Percentiles rank a stretch among this genome's conserved stretches.
Conservation (phyloP, 2,888 invertebrate species). For the Melikaiella ostensackeni region DNA sequence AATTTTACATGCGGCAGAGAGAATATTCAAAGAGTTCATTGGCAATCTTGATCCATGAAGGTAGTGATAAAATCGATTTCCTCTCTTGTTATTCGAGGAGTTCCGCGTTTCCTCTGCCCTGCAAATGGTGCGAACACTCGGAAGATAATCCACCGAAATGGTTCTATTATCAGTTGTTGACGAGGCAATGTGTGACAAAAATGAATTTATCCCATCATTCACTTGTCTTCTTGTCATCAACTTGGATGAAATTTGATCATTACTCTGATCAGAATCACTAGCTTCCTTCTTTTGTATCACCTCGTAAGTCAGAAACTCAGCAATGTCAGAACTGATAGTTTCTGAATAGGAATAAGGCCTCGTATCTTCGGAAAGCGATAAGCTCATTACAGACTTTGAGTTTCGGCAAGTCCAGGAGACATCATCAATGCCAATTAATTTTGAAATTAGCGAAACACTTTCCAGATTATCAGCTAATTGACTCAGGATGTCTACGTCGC, state of each 20-base stretch:
- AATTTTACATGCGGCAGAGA: constrained; percentile 65
- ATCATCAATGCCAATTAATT: constrained; percentile 66
- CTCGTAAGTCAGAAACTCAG: constrained; percentile 63
- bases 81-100: constrained; percentile 81
- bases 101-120: constrained; percentile 83
- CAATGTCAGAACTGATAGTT: constrained; percentile 69
- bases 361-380: constrained; percentile 73
- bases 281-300: constrained; percentile 44
- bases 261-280: constrained; percentile 46
- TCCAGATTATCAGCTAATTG: constrained; percentile 64
- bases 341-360: constrained; percentile 62
- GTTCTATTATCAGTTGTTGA: constrained; percentile 79
- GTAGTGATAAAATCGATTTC: constrained; percentile 89
- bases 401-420: constrained; percentile 65
- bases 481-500: constrained; percentile 48
- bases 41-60: constrained; percentile 80
- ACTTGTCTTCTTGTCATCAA: constrained; percentile 59
- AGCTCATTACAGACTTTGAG: constrained; percentile 71
- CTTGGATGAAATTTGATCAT: constrained; percentile 44
- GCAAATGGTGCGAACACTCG: constrained; percentile 84
- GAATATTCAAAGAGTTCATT: constrained; percentile 57
- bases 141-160: constrained; percentile 84
- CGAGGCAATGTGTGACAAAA: constrained; percentile 79
- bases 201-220: constrained; percentile 60
- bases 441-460: constrained; percentile 65